A percentile compares a stretch with the other conserved stretches of the same genome.
phyloP scores from a whole-genome alignment of 2,888 invertebrate species.

The Agrotis puta region DNA sequence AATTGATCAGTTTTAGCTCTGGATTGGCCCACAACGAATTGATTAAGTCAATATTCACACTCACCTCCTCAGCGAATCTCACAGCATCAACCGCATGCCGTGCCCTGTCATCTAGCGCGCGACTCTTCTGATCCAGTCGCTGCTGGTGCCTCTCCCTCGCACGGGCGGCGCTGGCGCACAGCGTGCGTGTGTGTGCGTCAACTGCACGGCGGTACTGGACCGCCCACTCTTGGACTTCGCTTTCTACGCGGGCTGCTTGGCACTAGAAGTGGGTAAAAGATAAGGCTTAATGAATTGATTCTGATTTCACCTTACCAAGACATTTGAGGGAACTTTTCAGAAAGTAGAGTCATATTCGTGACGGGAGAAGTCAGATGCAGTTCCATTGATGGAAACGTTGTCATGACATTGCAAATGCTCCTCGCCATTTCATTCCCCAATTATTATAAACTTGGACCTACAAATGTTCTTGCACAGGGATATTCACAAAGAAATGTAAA shows the following conservation, averaged over 20 bases:
- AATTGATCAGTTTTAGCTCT: too few species aligned
- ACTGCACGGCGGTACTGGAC: slow-evolving; percentile 92
- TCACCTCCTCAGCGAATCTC: slow-evolving; percentile 92
- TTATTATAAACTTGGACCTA: too few species aligned
- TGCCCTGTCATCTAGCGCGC: slow-evolving; percentile 88
- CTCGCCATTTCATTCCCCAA: too few species aligned
- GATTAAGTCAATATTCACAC: background rate
- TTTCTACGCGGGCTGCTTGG: slow-evolving; percentile 87
- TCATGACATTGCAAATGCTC: too few species aligned
- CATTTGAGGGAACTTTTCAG: too few species aligned
- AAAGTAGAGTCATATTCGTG: too few species aligned
- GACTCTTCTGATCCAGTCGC: slow-evolving; percentile 82
- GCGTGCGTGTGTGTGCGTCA: slow-evolving; percentile 90
- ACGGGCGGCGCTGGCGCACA: slow-evolving; percentile 89
- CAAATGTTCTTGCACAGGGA: too few species aligned
- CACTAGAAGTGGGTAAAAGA: slow-evolving; percentile 67
- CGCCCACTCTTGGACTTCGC: slow-evolving; percentile 93
- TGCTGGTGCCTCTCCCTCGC: slow-evolving; percentile 87
- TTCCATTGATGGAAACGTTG: too few species aligned
- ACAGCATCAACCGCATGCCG: slow-evolving; percentile 91
- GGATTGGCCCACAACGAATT: too few species aligned
- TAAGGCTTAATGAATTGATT: background rate
- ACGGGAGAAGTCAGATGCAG: too few species aligned
- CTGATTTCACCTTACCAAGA: too few species aligned
- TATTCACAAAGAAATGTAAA: too few species aligned